These are phyloP conservation scores for Cryptophagus acutangulus DNA, from an alignment of 2,888 invertebrate genomes.

Conservation along the genomic window DNA sequence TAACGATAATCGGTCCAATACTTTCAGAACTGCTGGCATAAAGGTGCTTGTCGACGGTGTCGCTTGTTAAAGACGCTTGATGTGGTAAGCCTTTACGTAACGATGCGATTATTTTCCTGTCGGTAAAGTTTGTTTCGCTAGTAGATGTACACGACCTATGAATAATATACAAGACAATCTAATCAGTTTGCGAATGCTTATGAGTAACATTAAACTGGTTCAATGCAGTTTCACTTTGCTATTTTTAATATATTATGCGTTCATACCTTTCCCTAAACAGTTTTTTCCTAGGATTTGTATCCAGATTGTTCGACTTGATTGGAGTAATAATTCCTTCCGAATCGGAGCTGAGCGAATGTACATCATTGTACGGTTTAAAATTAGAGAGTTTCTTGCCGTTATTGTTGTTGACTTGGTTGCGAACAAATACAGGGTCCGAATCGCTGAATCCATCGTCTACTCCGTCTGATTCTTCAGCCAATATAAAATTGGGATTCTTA, in stretches of 20 bases:
- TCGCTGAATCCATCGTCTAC: slow-evolving; percentile 42
- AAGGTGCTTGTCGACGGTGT: slow-evolving; percentile 57
- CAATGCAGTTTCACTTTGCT: background rate
- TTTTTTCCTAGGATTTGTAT: slow-evolving; percentile 35
- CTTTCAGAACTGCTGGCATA: slow-evolving; percentile 77
- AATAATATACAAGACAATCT: no score
- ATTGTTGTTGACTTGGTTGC: background rate
- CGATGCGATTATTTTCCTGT: slow-evolving; percentile 28
- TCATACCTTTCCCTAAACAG: slow-evolving; percentile 57
- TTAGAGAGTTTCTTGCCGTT: slow-evolving; percentile 17
- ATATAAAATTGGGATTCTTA: slow-evolving; percentile 33
- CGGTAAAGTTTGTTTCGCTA: slow-evolving; percentile 51
- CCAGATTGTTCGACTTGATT: slow-evolving; percentile 50
- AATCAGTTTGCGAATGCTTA: no score
- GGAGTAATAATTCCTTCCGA: slow-evolving; percentile 68
- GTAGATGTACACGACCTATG: slow-evolving; percentile 49
- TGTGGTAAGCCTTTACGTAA: slow-evolving; percentile 44
- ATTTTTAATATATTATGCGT: background rate
- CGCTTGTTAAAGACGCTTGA: slow-evolving; percentile 51
- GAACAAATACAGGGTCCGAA: slow-evolving; percentile 29
- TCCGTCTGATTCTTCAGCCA: slow-evolving; percentile 44
- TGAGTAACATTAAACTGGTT: background rate
- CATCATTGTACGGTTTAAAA: slow-evolving; percentile 41
- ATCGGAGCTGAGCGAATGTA: slow-evolving; percentile 67
- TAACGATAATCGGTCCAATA: slow-evolving; percentile 44